Percentiles rank a stretch among this genome's conserved stretches.
phyloP scores from a whole-genome alignment of 1,140 invertebrate species.

The Zophobas atratus region DNA sequence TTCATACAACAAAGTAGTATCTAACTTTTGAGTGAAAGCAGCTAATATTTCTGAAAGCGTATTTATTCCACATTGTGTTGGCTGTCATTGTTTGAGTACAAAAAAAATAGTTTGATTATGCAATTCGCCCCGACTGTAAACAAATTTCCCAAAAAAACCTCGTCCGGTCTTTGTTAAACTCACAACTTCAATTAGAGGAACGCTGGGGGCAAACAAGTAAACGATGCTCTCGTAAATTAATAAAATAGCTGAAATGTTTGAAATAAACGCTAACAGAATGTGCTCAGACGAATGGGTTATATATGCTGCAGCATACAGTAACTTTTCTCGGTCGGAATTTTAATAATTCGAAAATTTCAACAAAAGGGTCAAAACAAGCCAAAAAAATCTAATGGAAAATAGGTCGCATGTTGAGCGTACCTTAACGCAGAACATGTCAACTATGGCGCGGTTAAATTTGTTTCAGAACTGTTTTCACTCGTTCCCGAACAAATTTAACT shows the following conservation, averaged over 20 bases:
- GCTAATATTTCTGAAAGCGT: no score
- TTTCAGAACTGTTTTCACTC: constrained; percentile 33
- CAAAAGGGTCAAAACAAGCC: background rate
- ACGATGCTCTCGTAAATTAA: constrained; percentile 4
- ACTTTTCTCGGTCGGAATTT: constrained; percentile 20
- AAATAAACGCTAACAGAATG: constrained; percentile 6
- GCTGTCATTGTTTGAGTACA: no score
- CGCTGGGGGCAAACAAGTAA: constrained; percentile 9
- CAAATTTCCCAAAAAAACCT: background rate
- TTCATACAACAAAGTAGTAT: no score
- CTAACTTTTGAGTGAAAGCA: no score
- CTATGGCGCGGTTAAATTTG: constrained; percentile 33
- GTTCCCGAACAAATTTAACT: constrained; percentile 39
- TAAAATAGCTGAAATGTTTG: constrained; percentile 29
- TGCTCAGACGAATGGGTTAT: constrained; percentile 17
- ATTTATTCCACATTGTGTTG: no score
- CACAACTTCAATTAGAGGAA: constrained; percentile 12
- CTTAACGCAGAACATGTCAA: constrained; percentile 19
- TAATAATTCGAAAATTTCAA: constrained; percentile 20
- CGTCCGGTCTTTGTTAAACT: background rate
- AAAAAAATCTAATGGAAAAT: constrained; percentile 29
- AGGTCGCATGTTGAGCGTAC: constrained; percentile 28
- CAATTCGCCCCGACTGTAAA: background rate
- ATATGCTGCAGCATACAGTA: constrained; percentile 9
- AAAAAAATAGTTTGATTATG: background rate